Evolutionary conservation across 2,113 vertebrate genomes (phyloP).

Genomic region (Malurus cyaneus): DNA sequence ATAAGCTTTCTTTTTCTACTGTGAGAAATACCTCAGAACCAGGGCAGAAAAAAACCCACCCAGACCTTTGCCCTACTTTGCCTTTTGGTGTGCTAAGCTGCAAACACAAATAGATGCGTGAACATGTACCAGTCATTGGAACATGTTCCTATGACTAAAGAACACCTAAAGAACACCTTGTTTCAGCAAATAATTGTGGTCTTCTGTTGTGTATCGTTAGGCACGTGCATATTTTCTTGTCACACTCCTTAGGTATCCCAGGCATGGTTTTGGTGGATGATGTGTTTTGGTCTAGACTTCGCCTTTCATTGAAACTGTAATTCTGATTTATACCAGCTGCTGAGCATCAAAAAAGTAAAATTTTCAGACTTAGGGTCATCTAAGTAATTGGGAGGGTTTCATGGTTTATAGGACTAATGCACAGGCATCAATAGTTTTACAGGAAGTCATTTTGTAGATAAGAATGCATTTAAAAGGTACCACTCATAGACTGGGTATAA

Average conservation of each 20-base stretch:
- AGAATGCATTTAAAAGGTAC: not conserved
- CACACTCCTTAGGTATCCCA: not conserved
- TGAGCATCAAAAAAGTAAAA: not conserved
- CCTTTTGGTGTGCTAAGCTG: not conserved
- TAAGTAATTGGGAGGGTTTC: not conserved
- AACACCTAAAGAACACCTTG: not conserved
- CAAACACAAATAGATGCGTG: not conserved
- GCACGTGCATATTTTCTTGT: not conserved
- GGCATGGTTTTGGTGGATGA: not conserved
- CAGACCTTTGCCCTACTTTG: not conserved
- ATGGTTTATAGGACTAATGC: not conserved
- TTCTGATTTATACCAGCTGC: not conserved
- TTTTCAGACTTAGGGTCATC: not conserved
- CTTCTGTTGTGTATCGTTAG: not conserved
- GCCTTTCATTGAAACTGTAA: not conserved
- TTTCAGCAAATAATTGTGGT: not conserved
- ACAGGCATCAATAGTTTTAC: not conserved
- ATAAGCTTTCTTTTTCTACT: not conserved
- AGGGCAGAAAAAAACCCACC: rapidly evolving
- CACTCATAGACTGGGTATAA: not conserved
- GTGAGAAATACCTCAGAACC: not conserved
- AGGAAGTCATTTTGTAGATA: not conserved
- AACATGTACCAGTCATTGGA: not conserved
- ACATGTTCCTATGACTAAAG: too few relatives aligned
- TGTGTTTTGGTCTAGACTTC: not conserved